phyloP scores from a whole-genome alignment of 2,113 vertebrate species.

The Mirza zaza region DNA sequence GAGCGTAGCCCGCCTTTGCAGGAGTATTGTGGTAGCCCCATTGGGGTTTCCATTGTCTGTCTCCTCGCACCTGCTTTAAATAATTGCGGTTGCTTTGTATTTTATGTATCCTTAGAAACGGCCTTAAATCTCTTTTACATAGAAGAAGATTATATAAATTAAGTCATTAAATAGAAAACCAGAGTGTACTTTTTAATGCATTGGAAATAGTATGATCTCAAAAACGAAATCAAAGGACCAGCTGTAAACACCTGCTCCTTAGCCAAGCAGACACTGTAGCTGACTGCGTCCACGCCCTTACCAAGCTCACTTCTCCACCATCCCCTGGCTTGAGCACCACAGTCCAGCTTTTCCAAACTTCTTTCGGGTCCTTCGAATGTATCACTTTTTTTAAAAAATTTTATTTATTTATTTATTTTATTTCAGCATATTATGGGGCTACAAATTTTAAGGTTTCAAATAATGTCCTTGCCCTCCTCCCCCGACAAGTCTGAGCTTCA shows the following conservation, averaged over 20 bases:
- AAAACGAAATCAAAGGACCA: neutral
- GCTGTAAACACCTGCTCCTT: neutral
- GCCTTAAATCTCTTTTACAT: neutral
- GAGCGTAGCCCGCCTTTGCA: neutral
- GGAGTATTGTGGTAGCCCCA: neutral
- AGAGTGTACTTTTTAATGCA: neutral
- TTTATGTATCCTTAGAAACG: neutral
- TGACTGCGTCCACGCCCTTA: neutral
- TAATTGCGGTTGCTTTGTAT: neutral
- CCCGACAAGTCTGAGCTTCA: no score
- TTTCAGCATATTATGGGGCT: no score
- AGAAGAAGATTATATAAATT: neutral
- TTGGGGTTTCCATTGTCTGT: neutral
- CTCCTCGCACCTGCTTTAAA: neutral
- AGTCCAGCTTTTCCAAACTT: neutral
- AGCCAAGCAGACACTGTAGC: neutral
- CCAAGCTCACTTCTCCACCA: accelerated
- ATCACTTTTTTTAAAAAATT: no score
- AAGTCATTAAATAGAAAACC: neutral
- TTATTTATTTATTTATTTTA: no score
- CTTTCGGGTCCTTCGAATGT: neutral
- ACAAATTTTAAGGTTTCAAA: no score
- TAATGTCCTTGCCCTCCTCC: no score
- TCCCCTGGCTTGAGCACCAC: neutral
- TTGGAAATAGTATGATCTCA: neutral